Conservation (phyloP, 2,888 invertebrate genomes). For the Glomeris marginata region DNA sequence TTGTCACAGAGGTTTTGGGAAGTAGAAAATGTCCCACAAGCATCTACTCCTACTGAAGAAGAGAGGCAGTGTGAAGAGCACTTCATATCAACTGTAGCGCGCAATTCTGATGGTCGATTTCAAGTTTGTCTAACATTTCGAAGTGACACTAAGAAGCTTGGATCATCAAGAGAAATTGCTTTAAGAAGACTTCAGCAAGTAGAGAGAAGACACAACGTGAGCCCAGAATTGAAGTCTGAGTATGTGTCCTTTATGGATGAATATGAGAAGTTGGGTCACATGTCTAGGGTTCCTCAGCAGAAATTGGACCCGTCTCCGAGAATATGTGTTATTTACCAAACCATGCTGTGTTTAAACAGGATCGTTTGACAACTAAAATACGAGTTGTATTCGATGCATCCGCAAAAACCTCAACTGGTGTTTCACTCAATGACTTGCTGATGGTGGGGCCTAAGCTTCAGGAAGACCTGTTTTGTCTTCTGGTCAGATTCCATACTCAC, state of each 20-base stretch:
- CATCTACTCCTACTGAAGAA: no score
- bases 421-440: slow-evolving; percentile 24
- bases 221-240: no score
- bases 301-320: neutral
- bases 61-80: no score
- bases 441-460: slow-evolving; percentile 25
- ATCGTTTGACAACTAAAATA: slow-evolving; percentile 21
- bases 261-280: slow-evolving; percentile 17
- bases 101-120: no score
- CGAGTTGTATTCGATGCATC: slow-evolving; percentile 25
- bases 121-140: no score
- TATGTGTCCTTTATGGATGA: slow-evolving; percentile 1
- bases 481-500: slow-evolving; percentile 23
- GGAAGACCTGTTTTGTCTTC: slow-evolving; percentile 22
- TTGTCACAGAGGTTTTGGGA: no score
- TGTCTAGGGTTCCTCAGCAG: slow-evolving; percentile 11
- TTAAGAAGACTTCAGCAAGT: no score
- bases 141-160: no score
- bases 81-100: no score
- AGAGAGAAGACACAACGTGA: no score
- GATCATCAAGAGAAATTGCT: no score
- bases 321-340: slow-evolving; percentile 21
- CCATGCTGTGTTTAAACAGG: slow-evolving; percentile 20
- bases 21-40: no score
- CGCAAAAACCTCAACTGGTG: slow-evolving; percentile 17